These are phyloP conservation scores for Sebastolobus altivelis DNA, from an alignment of 2,797 vertebrate genomes.

Conservation along the genomic window DNA sequence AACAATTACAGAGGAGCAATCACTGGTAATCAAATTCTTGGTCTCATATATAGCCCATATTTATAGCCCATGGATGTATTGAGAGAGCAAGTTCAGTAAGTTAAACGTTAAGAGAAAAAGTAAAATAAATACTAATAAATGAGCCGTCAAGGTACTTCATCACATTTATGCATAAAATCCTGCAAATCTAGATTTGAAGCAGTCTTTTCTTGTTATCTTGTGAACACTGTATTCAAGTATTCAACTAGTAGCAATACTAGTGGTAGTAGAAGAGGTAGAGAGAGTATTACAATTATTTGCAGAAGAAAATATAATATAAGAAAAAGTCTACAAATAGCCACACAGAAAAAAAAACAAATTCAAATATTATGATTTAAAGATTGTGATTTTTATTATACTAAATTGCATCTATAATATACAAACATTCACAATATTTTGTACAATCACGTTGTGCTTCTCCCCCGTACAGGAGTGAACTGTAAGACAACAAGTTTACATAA, in stretches of 20 bases:
- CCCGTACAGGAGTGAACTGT: constrained; percentile 72
- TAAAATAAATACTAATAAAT: neutral
- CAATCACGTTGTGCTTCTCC: constrained; percentile 85
- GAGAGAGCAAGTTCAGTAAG: neutral
- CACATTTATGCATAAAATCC: neutral
- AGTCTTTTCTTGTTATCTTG: neutral
- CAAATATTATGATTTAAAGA: constrained; percentile 52
- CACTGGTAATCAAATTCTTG: neutral
- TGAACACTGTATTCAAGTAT: neutral
- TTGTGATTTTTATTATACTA: constrained; percentile 83
- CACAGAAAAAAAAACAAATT: neutral
- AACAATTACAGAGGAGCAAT: neutral
- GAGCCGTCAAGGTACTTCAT: neutral
- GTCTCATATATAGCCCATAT: neutral
- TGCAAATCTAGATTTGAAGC: neutral
- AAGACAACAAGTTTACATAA: constrained; percentile 82
- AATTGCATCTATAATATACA: constrained; percentile 86
- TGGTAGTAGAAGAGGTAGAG: neutral
- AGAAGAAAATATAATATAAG: neutral
- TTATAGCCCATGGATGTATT: neutral
- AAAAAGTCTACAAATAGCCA: neutral
- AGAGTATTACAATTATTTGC: neutral
- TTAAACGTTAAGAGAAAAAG: neutral
- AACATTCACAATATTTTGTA: constrained; percentile 87
- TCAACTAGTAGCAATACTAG: neutral